Base-by-base conservation (phyloP, 2,113 vertebrate genomes). In the Carollia perspicillata region DNA sequence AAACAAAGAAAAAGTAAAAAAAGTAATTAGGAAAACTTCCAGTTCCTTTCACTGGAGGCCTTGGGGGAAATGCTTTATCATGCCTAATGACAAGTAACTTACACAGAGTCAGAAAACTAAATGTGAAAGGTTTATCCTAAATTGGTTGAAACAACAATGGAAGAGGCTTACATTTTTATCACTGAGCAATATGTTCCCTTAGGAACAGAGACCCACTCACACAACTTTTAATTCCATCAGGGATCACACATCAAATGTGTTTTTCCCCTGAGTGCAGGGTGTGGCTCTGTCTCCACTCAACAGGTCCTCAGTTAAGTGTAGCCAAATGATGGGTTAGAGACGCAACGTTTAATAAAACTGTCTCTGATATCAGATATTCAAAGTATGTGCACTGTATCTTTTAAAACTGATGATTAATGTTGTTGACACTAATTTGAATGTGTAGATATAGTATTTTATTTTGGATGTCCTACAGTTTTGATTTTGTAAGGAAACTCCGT, bases 61-160 rank as follows among this genome's bases (percentile, higher is more conserved):
- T 71, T 79, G 74, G 58, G 72, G 74, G 79, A 94, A 94, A 84
- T 35, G 30, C 14, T 96, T 95, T 94, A 44, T 95, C 74, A 69
- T 69, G 79, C 16, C 65, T 91, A 92, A 65, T 95, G 96, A 97
- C 75, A 95, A 93, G 94, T 33, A 53, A 92, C 60, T 20, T 81
- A 95, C 6, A 42, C 89, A 96, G 79, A 95, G 89, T 75, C 91
- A 94, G 80, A 53, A 42, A 49, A 42, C 0, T 9, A 30, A 65
- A 96, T 33, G 40, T 65, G 71, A 89, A 94, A 95, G 28, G 22
- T 47, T 95, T 84, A 42, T 91, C 40, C 66, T 47, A n/a, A 89
- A 90, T 93, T 77, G 60, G 95, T 89, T 72, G 42, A 97, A 96
- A 96, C 12, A 88, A 96, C 96, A 97, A 93, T 23, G 22, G 69